These are phyloP conservation scores for Callyntrura guangdongensis DNA, from an alignment of 2,888 invertebrate species.

Conservation along the genomic window DNA sequence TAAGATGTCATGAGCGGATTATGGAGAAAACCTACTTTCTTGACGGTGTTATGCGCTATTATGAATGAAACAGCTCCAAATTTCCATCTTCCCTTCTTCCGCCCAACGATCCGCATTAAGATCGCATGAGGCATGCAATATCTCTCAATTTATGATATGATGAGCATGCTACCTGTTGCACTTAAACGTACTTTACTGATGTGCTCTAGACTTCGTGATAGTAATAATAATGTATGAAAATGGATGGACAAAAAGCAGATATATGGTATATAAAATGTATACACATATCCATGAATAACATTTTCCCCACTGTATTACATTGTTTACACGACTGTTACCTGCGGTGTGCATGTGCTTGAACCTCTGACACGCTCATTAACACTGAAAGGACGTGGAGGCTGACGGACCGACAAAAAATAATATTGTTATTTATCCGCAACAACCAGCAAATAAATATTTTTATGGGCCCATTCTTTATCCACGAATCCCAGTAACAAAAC, in stretches of 20 bases:
- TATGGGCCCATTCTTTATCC: background rate
- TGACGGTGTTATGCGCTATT: too few relatives aligned
- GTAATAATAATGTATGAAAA: too few relatives aligned
- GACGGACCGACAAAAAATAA: slow-evolving; percentile 47
- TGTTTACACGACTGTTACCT: slow-evolving; percentile 57
- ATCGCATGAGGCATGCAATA: slow-evolving; percentile 56
- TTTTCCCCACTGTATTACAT: background rate
- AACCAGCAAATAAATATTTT: slow-evolving; percentile 34
- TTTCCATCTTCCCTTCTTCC: background rate
- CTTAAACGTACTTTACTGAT: background rate
- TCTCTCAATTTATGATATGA: slow-evolving; percentile 59
- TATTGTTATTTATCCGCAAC: slow-evolving; percentile 31
- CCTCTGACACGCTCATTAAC: slow-evolving; percentile 68
- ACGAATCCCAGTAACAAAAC: background rate
- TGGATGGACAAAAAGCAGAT: too few relatives aligned
- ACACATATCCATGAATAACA: background rate
- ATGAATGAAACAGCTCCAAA: slow-evolving; percentile 25
- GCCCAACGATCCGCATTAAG: background rate
- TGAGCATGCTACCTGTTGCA: slow-evolving; percentile 70
- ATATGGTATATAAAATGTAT: too few relatives aligned
- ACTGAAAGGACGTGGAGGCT: slow-evolving; percentile 54
- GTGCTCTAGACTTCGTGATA: background rate
- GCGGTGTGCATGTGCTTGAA: slow-evolving; percentile 48
- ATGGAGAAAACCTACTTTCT: slow-evolving; percentile 5
- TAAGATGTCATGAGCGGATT: slow-evolving; percentile 46